Evolutionary conservation across 2,797 vertebrate species (phyloP).

Genomic region (Sebastes itinus): DNA sequence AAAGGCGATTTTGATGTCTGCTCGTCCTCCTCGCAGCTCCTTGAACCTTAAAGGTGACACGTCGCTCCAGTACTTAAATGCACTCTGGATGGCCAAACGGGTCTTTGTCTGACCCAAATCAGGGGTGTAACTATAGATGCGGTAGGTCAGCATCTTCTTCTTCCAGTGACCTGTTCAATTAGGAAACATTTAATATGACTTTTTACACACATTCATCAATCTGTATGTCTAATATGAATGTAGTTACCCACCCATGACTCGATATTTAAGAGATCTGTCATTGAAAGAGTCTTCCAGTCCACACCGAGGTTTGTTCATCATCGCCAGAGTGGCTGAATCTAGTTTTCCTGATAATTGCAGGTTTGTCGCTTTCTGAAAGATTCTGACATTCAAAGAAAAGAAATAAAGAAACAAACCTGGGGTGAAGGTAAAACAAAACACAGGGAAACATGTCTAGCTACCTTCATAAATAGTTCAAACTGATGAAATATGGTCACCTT

Average conservation of each 20-base stretch:
- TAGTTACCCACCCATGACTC: conserved; percentile 79
- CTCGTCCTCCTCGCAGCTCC: conserved; percentile 78
- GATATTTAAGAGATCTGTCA: conserved; percentile 79
- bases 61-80: conserved; percentile 87
- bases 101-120: conserved; percentile 75
- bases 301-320: conserved; percentile 86
- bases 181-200: neutral
- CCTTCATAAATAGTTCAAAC: neutral
- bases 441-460: neutral
- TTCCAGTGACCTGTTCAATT: conserved; percentile 82
- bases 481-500: conserved; percentile 65
- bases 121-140: conserved; percentile 83
- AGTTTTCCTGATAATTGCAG: conserved; percentile 79
- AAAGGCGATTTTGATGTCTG: conserved; percentile 88
- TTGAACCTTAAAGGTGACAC: conserved; percentile 83
- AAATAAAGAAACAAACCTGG: neutral
- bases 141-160: conserved; percentile 86
- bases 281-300: conserved; percentile 86
- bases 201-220: neutral
- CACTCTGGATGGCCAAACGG: conserved; percentile 77
- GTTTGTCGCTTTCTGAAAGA: conserved; percentile 83
- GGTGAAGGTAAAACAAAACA: neutral
- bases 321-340: conserved; percentile 76
- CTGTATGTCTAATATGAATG: neutral
- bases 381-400: conserved; percentile 62